phyloP scores from a whole-genome alignment of 1,140 invertebrate genomes.

The Littorina saxatilis region DNA sequence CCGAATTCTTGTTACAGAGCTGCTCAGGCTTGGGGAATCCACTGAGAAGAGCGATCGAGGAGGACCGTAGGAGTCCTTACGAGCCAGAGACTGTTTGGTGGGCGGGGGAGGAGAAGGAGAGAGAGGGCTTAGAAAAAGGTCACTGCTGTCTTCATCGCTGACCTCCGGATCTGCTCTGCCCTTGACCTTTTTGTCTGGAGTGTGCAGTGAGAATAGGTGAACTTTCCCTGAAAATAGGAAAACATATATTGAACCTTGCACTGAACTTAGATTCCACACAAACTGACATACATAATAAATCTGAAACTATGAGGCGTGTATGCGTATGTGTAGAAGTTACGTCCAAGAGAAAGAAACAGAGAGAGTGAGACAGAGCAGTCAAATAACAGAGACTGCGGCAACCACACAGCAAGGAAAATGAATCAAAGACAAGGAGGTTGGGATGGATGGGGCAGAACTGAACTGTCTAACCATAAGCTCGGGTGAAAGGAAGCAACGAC shows the following conservation, averaged over 20 bases:
- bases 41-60: background rate
- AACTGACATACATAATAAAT: too few relatives aligned
- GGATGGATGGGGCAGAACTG: too few relatives aligned
- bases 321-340: background rate
- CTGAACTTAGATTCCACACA: background rate
- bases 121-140: constrained; percentile 55
- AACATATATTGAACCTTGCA: background rate
- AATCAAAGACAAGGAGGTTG: too few relatives aligned
- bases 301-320: too few relatives aligned
- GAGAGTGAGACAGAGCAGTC: too few relatives aligned
- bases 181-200: constrained; percentile 3
- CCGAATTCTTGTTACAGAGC: constrained; percentile 19
- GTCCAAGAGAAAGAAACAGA: too few relatives aligned
- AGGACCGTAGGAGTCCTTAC: background rate
- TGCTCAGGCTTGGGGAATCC: constrained; percentile 15
- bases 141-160: constrained; percentile 46
- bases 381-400: too few relatives aligned
- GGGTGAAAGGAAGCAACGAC: too few relatives aligned
- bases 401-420: too few relatives aligned
- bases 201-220: background rate
- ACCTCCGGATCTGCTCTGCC: background rate
- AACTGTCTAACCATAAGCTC: too few relatives aligned
- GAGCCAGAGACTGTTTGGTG: constrained; percentile 8
- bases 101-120: constrained; percentile 47
- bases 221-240: constrained; percentile 3